Conservation (phyloP, 1,140 invertebrate genomes). For the Parasteatoda tepidariorum region DNA sequence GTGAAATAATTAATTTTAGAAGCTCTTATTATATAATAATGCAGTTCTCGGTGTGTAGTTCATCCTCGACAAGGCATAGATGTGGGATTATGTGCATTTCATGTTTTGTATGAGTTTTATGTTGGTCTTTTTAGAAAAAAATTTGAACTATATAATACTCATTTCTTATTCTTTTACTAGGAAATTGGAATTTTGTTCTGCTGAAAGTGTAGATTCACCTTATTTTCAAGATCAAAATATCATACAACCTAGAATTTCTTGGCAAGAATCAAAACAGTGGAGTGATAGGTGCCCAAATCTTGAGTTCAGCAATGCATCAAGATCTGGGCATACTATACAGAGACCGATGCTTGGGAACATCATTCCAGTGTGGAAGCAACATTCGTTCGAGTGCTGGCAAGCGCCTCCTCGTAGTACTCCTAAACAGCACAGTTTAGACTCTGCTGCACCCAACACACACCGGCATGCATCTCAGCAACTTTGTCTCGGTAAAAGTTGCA, state of each 20-base stretch:
- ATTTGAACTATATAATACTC: no score
- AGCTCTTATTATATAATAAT: no score
- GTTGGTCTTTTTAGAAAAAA: no score
- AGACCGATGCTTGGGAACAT: slow-evolving; percentile 47
- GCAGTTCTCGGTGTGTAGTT: no score
- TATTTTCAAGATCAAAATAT: slow-evolving; percentile 49
- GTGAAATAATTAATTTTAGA: no score
- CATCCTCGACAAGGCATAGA: no score
- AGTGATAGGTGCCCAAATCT: not conserved
- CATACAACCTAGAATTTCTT: slow-evolving; percentile 32
- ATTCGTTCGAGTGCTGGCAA: slow-evolving; percentile 48
- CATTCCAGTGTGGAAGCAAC: slow-evolving; percentile 43
- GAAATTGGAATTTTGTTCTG: slow-evolving; percentile 54
- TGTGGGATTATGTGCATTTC: no score
- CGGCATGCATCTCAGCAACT: slow-evolving; percentile 23
- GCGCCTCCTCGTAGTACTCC: slow-evolving; percentile 29
- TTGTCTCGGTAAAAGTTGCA: slow-evolving; percentile 73
- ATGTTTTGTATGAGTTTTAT: no score
- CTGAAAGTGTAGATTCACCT: slow-evolving; percentile 55
- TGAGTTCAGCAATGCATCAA: slow-evolving; percentile 16
- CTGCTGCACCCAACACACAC: not conserved
- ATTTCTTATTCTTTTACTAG: no score
- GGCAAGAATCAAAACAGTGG: slow-evolving; percentile 51
- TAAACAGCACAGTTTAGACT: slow-evolving; percentile 48
- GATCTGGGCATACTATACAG: not conserved